Evolutionary conservation across 2,888 invertebrate genomes (phyloP), one percentile per base, ranked within the genome.

Genomic region (Danaus chrysippus): DNA sequence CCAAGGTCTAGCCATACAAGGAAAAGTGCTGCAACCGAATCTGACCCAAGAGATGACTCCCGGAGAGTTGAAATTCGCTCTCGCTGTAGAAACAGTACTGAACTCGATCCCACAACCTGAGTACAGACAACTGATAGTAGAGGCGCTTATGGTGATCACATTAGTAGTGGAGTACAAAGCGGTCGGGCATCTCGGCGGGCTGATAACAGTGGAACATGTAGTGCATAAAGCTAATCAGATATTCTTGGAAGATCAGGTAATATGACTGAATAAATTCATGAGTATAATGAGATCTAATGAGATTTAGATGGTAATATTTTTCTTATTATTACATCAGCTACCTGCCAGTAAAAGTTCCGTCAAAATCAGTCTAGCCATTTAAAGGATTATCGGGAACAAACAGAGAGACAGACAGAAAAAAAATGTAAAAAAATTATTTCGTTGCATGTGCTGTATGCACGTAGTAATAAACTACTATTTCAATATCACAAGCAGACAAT

Each of bases 21-120:
- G 97, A 1, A 95, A 97, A 81, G 92, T 97, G 34, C 88, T 99
- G 19, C 96, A 96, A 60, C 97, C 98, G 77, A 96, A 96, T 84
- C 91, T 99, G 58, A 99, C 99, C 0, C 97, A 98, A 90, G 99
- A 99, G 93, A 99, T 99, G 99, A 99, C 99, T 0, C 94, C 98
- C 0, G 98, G 98, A 52, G 99, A 99, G 88, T 87, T 99, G 73
- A 99, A 99, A 89, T 99, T 99, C 87, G 99, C 99, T 0, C 91
- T 99, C 13, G 97, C 98, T 61, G 99, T 99, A 0, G 99, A 99
- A 87, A 96, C 98, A 1, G 98, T 98, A 2, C 91, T 99, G 58
- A 99, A 99, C 83, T 95, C 96, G 58, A 98, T 99, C 74, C 98
- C 99, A 0, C 98, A 99, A 83, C 99, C 99, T 0, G 99, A 99